These are phyloP conservation scores for Acrocyrtus sp. DNA, from an alignment of 2,888 invertebrate species.

Conservation along the genomic window DNA sequence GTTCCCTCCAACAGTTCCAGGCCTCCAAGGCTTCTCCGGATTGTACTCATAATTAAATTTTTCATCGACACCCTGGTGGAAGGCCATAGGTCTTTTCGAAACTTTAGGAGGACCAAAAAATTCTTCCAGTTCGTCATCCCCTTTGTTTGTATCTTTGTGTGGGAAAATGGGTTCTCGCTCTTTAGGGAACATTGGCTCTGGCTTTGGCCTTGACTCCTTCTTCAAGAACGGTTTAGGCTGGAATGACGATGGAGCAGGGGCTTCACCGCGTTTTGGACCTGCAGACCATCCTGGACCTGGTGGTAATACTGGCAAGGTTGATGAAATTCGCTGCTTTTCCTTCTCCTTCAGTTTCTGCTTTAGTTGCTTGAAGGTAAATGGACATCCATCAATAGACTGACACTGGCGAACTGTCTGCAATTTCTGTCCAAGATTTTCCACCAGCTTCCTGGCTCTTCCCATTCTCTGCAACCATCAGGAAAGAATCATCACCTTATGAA, in stretches of 20 bases:
- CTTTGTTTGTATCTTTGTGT: constrained; percentile 40
- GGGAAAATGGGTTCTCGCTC: constrained; percentile 22
- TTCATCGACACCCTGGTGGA: constrained; percentile 34
- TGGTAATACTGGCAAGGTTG: constrained; percentile 30
- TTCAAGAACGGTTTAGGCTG: constrained; percentile 19
- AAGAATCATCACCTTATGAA: neutral
- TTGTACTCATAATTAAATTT: constrained; percentile 33
- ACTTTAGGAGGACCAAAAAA: constrained; percentile 44
- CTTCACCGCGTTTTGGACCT: constrained; percentile 12
- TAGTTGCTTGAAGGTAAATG: constrained; percentile 53
- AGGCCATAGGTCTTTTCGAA: constrained; percentile 27
- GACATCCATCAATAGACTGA: constrained; percentile 52
- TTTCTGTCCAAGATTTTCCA: constrained; percentile 50
- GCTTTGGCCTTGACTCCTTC: constrained; percentile 7
- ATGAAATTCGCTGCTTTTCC: constrained; percentile 17
- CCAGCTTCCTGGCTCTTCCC: constrained; percentile 47
- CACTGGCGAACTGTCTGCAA: constrained; percentile 55
- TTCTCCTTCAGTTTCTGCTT: constrained; percentile 41
- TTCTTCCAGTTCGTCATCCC: constrained; percentile 55
- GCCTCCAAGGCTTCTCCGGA: constrained; percentile 33
- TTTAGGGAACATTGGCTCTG: constrained; percentile 12
- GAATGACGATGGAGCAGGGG: neutral
- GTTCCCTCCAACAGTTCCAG: constrained; percentile 13
- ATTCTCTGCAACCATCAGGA: too few relatives aligned
- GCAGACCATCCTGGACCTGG: constrained; percentile 22